A percentile compares a stretch with the other conserved stretches of the same genome.
These are phyloP conservation scores for Arvicola amphibius DNA, from an alignment of 2,797 vertebrate species.

Conservation along the genomic window DNA sequence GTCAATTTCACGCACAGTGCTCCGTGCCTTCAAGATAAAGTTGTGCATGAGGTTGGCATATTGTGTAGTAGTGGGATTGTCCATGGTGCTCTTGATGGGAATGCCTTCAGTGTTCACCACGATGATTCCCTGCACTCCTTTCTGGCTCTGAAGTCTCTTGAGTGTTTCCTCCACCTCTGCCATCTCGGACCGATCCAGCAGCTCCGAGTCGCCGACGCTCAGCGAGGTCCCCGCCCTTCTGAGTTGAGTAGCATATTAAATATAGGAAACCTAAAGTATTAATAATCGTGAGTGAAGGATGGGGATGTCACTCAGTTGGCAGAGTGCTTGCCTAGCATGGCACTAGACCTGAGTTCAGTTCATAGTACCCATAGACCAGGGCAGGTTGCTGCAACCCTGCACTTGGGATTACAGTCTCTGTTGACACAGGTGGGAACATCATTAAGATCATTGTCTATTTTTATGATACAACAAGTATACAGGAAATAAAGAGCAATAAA, in stretches of 20 bases:
- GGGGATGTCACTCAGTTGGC: neutral
- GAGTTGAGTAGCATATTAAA: conserved; percentile 61
- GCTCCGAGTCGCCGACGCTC: neutral
- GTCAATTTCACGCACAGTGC: no score
- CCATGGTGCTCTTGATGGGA: no score
- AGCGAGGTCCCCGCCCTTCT: neutral
- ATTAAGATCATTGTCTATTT: conserved; percentile 26
- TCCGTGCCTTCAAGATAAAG: no score
- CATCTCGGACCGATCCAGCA: conserved; percentile 33
- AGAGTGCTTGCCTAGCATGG: neutral
- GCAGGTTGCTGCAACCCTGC: neutral
- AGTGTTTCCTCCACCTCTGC: no score
- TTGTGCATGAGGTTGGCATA: no score
- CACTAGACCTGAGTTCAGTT: neutral
- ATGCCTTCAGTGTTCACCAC: no score
- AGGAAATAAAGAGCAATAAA: conserved; percentile 6
- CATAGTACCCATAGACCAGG: neutral
- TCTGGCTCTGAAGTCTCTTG: no score
- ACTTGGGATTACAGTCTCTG: neutral
- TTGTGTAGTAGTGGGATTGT: no score
- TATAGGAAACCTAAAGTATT: conserved; percentile 23
- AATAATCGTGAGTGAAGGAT: neutral
- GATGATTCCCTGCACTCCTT: no score
- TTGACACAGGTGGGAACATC: neutral
- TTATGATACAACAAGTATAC: neutral